phyloP scores from a whole-genome alignment of 2,797 vertebrate species.

The Clarias fuscus region DNA sequence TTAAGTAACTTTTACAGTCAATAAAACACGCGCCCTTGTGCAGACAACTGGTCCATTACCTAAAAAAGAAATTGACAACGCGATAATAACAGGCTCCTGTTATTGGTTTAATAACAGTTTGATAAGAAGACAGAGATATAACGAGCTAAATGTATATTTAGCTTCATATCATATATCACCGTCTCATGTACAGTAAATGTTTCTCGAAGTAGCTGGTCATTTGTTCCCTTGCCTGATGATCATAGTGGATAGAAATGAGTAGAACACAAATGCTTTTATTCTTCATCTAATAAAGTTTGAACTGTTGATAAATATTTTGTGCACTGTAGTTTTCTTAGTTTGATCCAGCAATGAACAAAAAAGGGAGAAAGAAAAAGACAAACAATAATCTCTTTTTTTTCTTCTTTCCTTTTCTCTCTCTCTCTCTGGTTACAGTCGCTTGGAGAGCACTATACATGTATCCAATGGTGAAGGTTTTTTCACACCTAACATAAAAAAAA shows the following conservation, averaged over 20 bases:
- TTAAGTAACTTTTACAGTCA: background rate
- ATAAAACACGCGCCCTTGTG: background rate
- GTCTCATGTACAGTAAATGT: background rate
- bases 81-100: background rate
- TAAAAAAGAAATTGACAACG: background rate
- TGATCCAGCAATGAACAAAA: background rate
- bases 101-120: background rate
- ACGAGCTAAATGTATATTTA: background rate
- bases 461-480: background rate
- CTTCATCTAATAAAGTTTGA: background rate
- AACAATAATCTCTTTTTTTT: background rate
- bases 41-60: background rate
- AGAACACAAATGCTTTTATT: background rate
- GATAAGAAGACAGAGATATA: background rate
- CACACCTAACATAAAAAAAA: no score
- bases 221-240: background rate
- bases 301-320: background rate
- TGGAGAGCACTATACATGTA: slow-evolving; percentile 44
- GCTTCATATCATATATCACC: background rate
- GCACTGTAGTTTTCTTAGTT: background rate
- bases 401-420: background rate
- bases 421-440: slow-evolving; percentile 53
- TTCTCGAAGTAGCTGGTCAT: background rate
- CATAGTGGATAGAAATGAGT: background rate
- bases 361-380: background rate